Conservation (phyloP, 2,888 invertebrate genomes). For the Cephus pygmeus region DNA sequence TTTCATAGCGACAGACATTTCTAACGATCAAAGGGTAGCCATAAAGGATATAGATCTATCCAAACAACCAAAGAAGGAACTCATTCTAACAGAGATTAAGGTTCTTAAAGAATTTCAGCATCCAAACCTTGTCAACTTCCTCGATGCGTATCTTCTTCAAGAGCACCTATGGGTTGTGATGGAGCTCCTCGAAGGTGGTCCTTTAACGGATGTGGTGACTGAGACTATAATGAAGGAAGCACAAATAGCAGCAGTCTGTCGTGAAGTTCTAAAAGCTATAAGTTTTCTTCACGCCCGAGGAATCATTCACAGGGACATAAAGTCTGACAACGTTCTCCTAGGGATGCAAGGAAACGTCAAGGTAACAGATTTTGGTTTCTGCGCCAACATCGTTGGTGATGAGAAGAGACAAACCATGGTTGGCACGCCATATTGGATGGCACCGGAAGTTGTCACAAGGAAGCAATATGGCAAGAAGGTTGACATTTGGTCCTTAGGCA, state of each 20-base stretch:
- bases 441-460: conserved; percentile 92
- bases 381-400: conserved; percentile 94
- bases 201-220: conserved; percentile 95
- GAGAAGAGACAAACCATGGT: conserved; percentile 98
- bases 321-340: conserved; percentile 95
- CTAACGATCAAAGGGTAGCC: conserved; percentile 83
- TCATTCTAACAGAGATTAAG: conserved; percentile 94
- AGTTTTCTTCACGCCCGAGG: conserved; percentile 90
- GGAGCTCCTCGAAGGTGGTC: conserved; percentile 95
- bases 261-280: conserved; percentile 89
- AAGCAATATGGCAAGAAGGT: conserved; percentile 95
- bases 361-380: conserved; percentile 97
- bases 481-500: conserved; percentile 96
- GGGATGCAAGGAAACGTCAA: conserved; percentile 94
- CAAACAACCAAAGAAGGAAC: conserved; percentile 95
- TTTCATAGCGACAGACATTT: conserved; percentile 85
- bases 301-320: conserved; percentile 95
- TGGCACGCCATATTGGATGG: conserved; percentile 99
- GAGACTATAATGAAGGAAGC: conserved; percentile 97
- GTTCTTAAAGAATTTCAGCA: conserved; percentile 93
- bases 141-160: conserved; percentile 91
- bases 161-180: conserved; percentile 97
- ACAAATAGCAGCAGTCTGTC: conserved; percentile 95
- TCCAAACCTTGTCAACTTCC: conserved; percentile 94
- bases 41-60: conserved; percentile 96